Base-by-base conservation (phyloP, 2,113 vertebrate genomes). In the Sakesphorus luctuosus region DNA sequence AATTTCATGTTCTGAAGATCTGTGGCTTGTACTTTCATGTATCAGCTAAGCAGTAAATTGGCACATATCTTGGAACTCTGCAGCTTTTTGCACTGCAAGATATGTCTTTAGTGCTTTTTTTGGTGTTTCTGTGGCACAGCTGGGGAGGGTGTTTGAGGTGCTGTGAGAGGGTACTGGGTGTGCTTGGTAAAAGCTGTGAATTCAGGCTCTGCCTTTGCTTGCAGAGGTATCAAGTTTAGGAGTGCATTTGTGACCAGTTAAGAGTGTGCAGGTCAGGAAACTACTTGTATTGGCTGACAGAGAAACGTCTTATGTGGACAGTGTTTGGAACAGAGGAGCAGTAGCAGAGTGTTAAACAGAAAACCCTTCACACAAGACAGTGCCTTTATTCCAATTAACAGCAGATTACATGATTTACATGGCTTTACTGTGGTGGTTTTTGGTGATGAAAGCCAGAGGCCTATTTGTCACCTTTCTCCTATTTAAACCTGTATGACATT, bases 271-370 rank as follows among this genome's bases (percentile, higher is more conserved):
- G 49, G 6, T 28, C 62, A 36, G 21, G 2, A 33, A 40, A n/a
- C 11, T 29, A 24, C 47, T 40, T 18, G 0, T 3, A 1, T 33
- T 77, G 14, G 4, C 47, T 87, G 77, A 7, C 36, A 31, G 7
- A 15, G 74, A 44, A 38, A 58, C n/a, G 20, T 66, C 38, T 7
- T 31, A 4, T 2, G 36, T 46, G 43, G 47, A 11, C 61, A 72
- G 81, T 43, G 5, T 67, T 71, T 52, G 66, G 56, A 71, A 56
- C 6, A 52, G 88, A 61, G 58, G 15, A 67, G 33, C 6, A 49
- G 55, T 3, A 53, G 50, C 33, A 55, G 72, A 14, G 16, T 4
- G 20, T 46, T 33, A 46, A 87, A 58, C 67, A 21, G 36, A 10
- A 62, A 87, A 65, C 56, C 40, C 21, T 82, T 76, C 23, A 35